Conservation (phyloP, 2,888 invertebrate species). For the Cremastinae sp. region DNA sequence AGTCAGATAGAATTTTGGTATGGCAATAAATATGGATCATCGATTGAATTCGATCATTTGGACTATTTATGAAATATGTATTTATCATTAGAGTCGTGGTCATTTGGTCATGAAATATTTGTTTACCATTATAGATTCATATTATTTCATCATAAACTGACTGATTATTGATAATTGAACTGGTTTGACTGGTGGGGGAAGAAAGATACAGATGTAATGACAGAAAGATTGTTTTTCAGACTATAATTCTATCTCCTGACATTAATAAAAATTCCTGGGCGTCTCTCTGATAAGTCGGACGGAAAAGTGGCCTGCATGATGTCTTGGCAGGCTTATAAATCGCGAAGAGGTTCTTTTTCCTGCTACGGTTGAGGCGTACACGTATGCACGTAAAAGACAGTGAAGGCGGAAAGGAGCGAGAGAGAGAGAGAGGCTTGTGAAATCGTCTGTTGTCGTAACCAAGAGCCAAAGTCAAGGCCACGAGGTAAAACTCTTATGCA, state of each 20-base stretch:
- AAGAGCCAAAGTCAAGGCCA: constrained; percentile 79
- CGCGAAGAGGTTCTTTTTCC: constrained; percentile 33
- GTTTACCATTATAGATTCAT: too few relatives aligned
- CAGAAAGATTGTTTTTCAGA: background rate
- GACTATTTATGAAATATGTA: too few relatives aligned
- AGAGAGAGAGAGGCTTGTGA: constrained; percentile 63
- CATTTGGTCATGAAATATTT: too few relatives aligned
- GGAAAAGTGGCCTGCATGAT: constrained; percentile 14
- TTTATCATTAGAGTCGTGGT: too few relatives aligned
- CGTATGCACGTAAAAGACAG: constrained; percentile 9
- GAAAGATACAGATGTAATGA: too few relatives aligned
- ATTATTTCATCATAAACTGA: too few relatives aligned
- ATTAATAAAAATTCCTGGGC: constrained; percentile 13
- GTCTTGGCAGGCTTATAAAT: constrained; percentile 25
- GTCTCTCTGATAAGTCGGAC: background rate
- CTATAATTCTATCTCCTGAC: constrained; percentile 2
- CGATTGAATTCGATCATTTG: too few relatives aligned
- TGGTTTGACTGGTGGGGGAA: too few relatives aligned
- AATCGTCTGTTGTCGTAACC: constrained; percentile 74
- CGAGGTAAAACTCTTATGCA: constrained; percentile 73
- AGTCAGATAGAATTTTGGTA: too few relatives aligned
- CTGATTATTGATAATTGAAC: too few relatives aligned
- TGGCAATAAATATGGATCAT: too few relatives aligned
- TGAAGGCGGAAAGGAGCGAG: constrained; percentile 21
- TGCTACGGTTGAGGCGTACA: constrained; percentile 18